Evolutionary conservation across 2,888 invertebrate genomes (phyloP), one percentile per base, ranked within the genome.

Genomic region (Hyles lineata): DNA sequence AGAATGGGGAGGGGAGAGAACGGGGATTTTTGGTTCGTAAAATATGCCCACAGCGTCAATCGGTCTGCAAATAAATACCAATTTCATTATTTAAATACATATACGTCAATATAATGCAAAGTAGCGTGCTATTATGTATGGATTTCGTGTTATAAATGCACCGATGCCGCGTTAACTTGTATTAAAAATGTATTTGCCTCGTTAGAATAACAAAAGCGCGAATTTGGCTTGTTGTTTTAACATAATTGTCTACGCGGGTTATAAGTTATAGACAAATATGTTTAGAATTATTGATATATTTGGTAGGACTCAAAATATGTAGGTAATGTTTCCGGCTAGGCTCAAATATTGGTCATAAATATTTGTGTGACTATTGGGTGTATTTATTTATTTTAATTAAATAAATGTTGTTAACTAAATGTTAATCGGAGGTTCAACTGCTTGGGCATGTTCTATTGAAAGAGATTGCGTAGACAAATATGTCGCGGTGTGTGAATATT

Each of bases 91-190:
- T 62, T 19, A 32, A 62, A 62, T 62, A 25, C 29, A 9, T 23
- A 43, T 63, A 63, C 63, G 43, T 63, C 67, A 67, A 67, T 67
- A 35, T 63, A 25, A 35, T 35, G 67, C 67, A 67, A 50, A 67
- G 23, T 15, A n/a, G 19, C 43, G 23, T 67, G 17, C 50, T 67
- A 23, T 23, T 67, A 63, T 63, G 63, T 63, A 63, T 63, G 63
- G 4, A 21, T 63, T 11, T n/a, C 35, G 15, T 21, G 35, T 43
- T 63, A 63, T 63, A 43, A 63, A 63, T 63, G 35, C 63, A 43
- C 21, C 21, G 43, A 43, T 43, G 21, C 63, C 43, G 35, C 63
- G 43, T 43, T 63, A 43, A 43, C n/a, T 21, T 63, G 35, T 63
- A 63, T 43, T 63, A 63, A 23, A 63, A 63, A 63, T 63, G 43